phyloP scores from a whole-genome alignment of 1,140 invertebrate species.

The Belonocnema kinseyi region DNA sequence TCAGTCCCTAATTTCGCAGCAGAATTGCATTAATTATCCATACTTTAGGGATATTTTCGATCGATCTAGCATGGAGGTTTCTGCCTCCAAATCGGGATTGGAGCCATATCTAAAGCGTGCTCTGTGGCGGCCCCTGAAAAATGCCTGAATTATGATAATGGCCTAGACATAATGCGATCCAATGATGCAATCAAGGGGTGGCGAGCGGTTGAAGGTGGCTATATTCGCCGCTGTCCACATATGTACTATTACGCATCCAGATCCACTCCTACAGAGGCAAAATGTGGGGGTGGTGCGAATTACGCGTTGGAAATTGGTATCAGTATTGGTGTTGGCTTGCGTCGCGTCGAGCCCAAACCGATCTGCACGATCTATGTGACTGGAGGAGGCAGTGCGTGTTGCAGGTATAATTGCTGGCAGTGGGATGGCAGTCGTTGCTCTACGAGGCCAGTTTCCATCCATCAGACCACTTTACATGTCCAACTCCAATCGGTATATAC shows the following conservation, averaged over 20 bases:
- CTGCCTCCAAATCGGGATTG: constrained; percentile 56
- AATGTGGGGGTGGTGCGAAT: constrained; percentile 56
- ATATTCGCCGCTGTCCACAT: constrained; percentile 45
- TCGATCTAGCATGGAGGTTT: constrained; percentile 52
- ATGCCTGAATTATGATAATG: constrained; percentile 75
- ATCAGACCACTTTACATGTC: constrained; percentile 68
- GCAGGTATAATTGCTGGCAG: constrained; percentile 71
- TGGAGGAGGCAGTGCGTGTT: constrained; percentile 62
- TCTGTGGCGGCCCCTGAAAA: constrained; percentile 64
- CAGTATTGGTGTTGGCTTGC: constrained; percentile 67
- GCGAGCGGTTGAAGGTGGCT: constrained; percentile 55
- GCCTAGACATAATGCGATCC: constrained; percentile 73
- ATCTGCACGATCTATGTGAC: constrained; percentile 69
- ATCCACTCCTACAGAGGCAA: constrained; percentile 40
- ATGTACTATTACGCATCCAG: constrained; percentile 40
- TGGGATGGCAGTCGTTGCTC: constrained; percentile 65
- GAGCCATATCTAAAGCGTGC: constrained; percentile 60
- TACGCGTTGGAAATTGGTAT: constrained; percentile 61
- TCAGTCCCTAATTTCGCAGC: neutral
- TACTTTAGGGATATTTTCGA: constrained; percentile 46
- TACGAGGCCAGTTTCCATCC: constrained; percentile 71
- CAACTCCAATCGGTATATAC: constrained; percentile 36
- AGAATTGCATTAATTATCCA: constrained; percentile 4
- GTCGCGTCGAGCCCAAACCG: constrained; percentile 59
- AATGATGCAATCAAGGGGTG: constrained; percentile 75